Base-by-base conservation (phyloP, 2,888 invertebrate species). In the Synergus japonicus region DNA sequence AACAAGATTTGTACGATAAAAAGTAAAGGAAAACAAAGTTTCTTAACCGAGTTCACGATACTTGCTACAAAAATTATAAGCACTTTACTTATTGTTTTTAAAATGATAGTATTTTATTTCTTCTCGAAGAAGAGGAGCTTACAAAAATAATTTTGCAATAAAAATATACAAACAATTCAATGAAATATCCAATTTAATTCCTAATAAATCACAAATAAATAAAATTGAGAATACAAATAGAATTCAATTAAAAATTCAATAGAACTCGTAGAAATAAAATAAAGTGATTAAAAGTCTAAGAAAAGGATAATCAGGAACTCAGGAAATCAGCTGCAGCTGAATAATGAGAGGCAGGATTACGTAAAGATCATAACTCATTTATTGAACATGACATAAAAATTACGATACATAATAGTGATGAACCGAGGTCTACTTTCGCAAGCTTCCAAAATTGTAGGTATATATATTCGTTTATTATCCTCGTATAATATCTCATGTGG, bases 361-460 rank as follows among this genome's bases (percentile, higher is more conserved):
- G 73, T 73, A 73, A 73, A 73, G 73, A 73, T 58, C 54, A 73
- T 73, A 90, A 89, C 87, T 89, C 85, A 88, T 89, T 90, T 91
- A 91, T 91, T 91, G 89, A 91, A 91, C 89, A 89, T 89, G 89
- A 89, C 91, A 90, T 90, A 91, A 90, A 91, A 91, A 90, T 90
- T 87, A 89, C 88, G 85, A 90, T 90, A 89, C 88, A 90, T 87
- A 85, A 88, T 86, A 88, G 85, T 86, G 82, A 85, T 86, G 84
- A 90, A 89, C 86, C 86, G 86, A 81, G 54, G 83, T 87, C 85
- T 88, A 88, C 86, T 86, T 78, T 79, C 67, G 85, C 84, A 90
- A 89, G 87, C 87, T 87, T 87, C 80, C 79, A 86, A 86, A 89
- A 89, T 86, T 29, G 54, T 54, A 49, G 73, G 54, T 86, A 88